Conservation (phyloP, 2,113 vertebrate species). For the Chloebia gouldiae region DNA sequence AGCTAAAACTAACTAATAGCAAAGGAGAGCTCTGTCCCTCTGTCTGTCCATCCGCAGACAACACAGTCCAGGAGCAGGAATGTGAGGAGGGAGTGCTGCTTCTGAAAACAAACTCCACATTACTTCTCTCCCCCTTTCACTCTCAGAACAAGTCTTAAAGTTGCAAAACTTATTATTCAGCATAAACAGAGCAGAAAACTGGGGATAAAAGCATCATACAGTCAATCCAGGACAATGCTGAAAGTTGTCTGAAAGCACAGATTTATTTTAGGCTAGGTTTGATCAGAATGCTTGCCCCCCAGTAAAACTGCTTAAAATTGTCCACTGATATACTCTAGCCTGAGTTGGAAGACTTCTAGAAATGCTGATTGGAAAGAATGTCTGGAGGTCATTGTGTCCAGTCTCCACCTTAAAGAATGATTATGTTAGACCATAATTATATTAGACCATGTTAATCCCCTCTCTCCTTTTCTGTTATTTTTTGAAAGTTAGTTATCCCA, state of each 20-base stretch:
- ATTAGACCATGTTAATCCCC: neutral
- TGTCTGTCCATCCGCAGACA: too few species aligned
- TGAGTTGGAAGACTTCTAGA: neutral
- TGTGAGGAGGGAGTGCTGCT: too few species aligned
- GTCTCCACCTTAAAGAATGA: neutral
- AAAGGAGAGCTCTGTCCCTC: too few species aligned
- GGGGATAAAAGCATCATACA: too few species aligned
- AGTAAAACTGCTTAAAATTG: neutral
- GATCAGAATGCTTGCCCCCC: neutral
- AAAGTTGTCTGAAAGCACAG: neutral
- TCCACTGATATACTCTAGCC: neutral
- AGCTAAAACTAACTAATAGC: too few species aligned
- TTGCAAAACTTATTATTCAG: too few species aligned
- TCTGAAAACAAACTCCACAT: too few species aligned
- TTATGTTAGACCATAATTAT: neutral
- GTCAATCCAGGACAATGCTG: neutral
- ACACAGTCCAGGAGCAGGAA: too few species aligned
- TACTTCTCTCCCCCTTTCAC: too few species aligned
- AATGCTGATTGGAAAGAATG: neutral
- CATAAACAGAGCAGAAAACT: too few species aligned
- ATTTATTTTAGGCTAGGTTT: neutral
- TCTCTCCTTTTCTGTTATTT: neutral
- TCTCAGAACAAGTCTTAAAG: too few species aligned
- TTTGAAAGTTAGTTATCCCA: neutral
- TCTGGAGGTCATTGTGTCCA: neutral